Evolutionary conservation across 2,888 invertebrate species (phyloP), one percentile per base, ranked within the genome.

Genomic region (Mylabris sibirica): DNA sequence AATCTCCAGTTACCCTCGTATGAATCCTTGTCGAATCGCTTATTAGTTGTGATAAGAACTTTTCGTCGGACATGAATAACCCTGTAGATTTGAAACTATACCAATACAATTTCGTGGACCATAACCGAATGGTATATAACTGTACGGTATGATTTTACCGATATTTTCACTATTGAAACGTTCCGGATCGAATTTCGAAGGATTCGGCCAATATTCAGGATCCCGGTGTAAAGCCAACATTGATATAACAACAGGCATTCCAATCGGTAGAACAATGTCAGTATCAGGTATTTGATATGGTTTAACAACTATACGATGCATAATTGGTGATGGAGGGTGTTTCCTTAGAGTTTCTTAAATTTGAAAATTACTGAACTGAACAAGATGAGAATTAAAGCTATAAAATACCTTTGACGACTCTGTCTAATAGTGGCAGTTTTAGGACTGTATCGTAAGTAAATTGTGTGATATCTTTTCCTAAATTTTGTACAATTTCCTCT

Each of bases 341-440:
- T 57, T 66, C 6, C 69, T 20, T 14, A 69, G 22, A 20, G 66
- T 69, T 44, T 69, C 66, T 64, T 12, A 6, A 57, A 57, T 41
- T 59, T 4, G 14, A 57, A 24, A 57, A 2, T 44, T 17, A 9
- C 3, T n/a, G 1, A n/a, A 44, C 6, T 22, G 44, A n/a, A n/a
- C n/a, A n/a, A n/a, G n/a, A 44, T 17, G 2, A 22, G 20, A 3
- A 11, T 11, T 22, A 3, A 53, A 44, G n/a, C n/a, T 44, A 17
- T 1, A 63, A 38, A 11, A 60, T 11, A 82, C 83, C 84, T 67
- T 79, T 74, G 0, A 86, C 75, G 0, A 85, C 85, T 75, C 82
- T 82, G 26, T 86, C 85, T 76, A 87, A 73, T 66, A 86, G 87
- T 2, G 79, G 81, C 85, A 87, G 83, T 12, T 85, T 83, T 49